Conservation (phyloP, 1,140 invertebrate genomes). For the Bombus cullumanus region DNA sequence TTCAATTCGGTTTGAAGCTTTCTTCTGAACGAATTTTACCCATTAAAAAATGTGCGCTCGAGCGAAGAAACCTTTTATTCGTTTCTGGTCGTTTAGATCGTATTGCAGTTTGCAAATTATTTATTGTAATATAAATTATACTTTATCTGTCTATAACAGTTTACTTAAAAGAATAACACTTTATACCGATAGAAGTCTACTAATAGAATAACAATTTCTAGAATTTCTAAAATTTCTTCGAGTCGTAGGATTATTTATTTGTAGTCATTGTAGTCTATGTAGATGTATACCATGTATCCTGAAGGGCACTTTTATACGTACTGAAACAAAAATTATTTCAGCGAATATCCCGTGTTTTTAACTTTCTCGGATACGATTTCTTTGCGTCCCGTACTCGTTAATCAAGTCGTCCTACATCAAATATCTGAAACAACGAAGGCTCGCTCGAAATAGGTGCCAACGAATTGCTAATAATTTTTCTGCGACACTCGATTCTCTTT, state of each 20-base stretch:
- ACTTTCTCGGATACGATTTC: neutral
- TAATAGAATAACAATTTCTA: neutral
- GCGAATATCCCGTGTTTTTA: neutral
- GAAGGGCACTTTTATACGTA: neutral
- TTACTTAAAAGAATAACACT: neutral
- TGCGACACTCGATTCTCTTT: neutral
- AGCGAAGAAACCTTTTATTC: too few species aligned
- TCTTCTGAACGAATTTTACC: too few species aligned
- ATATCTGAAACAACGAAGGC: conserved; percentile 14
- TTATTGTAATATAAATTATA: too few species aligned
- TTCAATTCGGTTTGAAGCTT: too few species aligned
- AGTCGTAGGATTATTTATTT: neutral
- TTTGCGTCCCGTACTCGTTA: neutral
- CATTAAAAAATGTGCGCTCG: too few species aligned
- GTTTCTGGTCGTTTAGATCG: too few species aligned
- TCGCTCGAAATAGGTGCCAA: conserved; percentile 22
- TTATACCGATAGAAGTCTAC: neutral
- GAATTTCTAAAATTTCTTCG: neutral
- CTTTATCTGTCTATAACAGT: too few species aligned
- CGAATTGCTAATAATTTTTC: conserved; percentile 50
- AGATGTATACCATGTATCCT: neutral
- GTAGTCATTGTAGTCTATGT: neutral
- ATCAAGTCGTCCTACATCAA: neutral
- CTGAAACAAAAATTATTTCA: neutral
- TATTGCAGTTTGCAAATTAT: too few species aligned